Evolutionary conservation across 2,888 invertebrate genomes (phyloP), one percentile per base, ranked within the genome.

Genomic region (Cephonodes hylas): DNA sequence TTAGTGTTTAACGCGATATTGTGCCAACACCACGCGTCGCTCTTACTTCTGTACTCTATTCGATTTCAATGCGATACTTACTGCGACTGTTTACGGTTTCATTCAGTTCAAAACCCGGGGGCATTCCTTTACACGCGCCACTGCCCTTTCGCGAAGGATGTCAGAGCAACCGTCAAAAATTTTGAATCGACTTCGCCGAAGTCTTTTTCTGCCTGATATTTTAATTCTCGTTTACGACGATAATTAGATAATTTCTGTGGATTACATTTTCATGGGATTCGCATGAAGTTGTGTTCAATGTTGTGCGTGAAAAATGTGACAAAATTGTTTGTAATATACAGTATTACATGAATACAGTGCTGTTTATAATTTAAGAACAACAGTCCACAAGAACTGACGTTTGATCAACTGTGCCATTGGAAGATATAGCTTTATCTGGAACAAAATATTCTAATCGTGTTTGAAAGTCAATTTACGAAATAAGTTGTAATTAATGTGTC

Each of bases 211-310:
- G 72, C 88, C 86, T 64, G 88, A 91, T 80, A 86, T 89, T 72
- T 81, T 91, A 78, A 91, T 92, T 77, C 87, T 92, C 66, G 83
- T 92, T 73, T 92, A 92, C 83, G 91, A 92, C 84, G 82, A 85
- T 74, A 88, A 91, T 84, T 91, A 90, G 77, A 64, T 63, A 66
- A 66, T 67, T 68, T 64, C 61, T 70, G 65, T 67, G 64, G 45
- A 61, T 66, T 66, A 56, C 68, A n/a, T 63, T 64, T 65, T 63
- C 60, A 63, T 66, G 60, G 59, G 58, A 61, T 60, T 31, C n/a
- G 58, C 27, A 44, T 31, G 60, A 53, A 18, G 48, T 64, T 58
- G 27, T 62, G 62, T 66, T 58, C 57, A 62, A 31, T 18, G 59
- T 62, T 60, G 46, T 20, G 72, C 69, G 77, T 75, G 76, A 74